phyloP scores from a whole-genome alignment of 1,140 invertebrate species.

The Argopecten irradians region DNA sequence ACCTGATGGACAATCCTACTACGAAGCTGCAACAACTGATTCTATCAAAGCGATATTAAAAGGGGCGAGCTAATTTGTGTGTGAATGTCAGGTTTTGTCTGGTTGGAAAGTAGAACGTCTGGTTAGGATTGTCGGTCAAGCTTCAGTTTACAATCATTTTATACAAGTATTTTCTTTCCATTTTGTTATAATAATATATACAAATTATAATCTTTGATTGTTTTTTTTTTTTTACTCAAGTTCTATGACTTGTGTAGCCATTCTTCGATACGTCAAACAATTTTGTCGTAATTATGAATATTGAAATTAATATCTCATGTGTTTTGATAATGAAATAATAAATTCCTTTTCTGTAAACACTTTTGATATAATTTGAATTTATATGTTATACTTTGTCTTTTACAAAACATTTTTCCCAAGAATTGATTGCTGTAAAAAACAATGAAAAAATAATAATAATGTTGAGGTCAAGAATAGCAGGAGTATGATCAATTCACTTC shows the following conservation, averaged over 20 bases:
- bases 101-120: background rate
- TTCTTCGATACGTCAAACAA: background rate
- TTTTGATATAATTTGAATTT: no score
- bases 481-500: no score
- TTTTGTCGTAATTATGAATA: background rate
- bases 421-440: no score
- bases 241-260: background rate
- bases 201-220: background rate
- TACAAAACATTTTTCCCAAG: no score
- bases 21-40: background rate
- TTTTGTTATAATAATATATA: background rate
- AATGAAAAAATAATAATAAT: no score
- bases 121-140: background rate
- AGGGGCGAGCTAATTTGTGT: background rate
- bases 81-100: background rate
- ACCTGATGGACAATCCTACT: background rate
- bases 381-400: no score
- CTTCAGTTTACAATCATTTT: slow-evolving; percentile 22
- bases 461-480: no score
- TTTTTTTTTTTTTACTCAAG: background rate
- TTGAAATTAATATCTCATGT: background rate
- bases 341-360: no score
- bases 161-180: background rate
- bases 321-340: no score
- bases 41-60: background rate